These are phyloP conservation scores for Sternarchorhynchus goeldii DNA, from an alignment of 2,797 vertebrate species.

Conservation along the genomic window DNA sequence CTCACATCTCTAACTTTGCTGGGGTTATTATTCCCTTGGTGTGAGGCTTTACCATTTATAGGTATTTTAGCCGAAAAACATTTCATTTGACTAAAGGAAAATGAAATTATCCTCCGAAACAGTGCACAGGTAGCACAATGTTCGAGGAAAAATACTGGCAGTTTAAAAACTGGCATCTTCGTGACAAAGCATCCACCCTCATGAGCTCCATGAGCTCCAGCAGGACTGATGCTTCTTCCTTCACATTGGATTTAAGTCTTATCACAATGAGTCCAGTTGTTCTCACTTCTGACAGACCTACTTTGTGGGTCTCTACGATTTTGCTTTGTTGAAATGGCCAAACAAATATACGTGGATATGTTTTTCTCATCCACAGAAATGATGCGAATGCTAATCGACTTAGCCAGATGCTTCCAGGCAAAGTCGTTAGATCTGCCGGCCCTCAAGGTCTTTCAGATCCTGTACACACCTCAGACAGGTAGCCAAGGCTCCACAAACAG, in stretches of 20 bases:
- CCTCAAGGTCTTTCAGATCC: no score
- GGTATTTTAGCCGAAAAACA: slow-evolving; percentile 13
- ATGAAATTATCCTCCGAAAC: slow-evolving; percentile 10
- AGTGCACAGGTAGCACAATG: slow-evolving; percentile 7
- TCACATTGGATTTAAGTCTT: slow-evolving; percentile 12
- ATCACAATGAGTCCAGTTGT: slow-evolving; percentile 30
- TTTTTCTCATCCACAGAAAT: no score
- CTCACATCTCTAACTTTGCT: slow-evolving; percentile 1
- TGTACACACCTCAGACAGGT: no score
- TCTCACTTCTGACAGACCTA: slow-evolving; percentile 1
- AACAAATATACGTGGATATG: not conserved
- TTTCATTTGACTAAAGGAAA: slow-evolving; percentile 14
- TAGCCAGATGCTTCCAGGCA: no score
- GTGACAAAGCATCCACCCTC: slow-evolving; percentile 5
- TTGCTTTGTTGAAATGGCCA: not conserved
- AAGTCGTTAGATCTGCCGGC: no score
- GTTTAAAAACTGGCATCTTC: slow-evolving; percentile 1
- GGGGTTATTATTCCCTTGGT: not conserved
- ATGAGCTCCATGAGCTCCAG: slow-evolving; percentile 17
- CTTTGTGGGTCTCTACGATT: not conserved
- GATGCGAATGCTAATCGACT: no score
- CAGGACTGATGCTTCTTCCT: not conserved
- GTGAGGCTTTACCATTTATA: not conserved
- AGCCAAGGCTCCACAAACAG: no score
- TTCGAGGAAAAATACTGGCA: not conserved